phyloP scores from a whole-genome alignment of 2,797 vertebrate species.

The Setipinna tenuifilis region DNA sequence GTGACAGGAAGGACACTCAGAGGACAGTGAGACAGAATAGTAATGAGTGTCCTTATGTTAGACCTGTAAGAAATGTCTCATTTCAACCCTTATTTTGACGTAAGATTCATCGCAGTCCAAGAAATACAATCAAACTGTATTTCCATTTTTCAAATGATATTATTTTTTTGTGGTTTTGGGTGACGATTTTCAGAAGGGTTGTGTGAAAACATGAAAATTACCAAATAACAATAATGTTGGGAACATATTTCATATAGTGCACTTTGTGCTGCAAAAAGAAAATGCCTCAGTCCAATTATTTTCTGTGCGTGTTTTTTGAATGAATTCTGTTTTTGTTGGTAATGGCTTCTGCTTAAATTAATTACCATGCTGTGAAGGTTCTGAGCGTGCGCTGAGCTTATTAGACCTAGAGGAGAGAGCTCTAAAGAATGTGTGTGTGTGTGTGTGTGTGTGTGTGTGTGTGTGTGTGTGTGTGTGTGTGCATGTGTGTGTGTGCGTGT shows the following conservation, averaged over 20 bases:
- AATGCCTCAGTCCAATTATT: constrained; percentile 11
- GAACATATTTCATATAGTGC: not conserved
- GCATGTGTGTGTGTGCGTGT: too few species aligned
- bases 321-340: constrained; percentile 16
- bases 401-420: not conserved
- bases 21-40: not conserved
- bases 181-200: not conserved
- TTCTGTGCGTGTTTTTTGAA: not conserved
- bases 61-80: not conserved
- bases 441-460: too few species aligned
- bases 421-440: not conserved
- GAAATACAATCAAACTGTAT: too few species aligned
- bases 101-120: too few species aligned
- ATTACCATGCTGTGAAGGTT: not conserved
- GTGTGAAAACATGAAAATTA: not conserved
- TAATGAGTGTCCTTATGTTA: not conserved
- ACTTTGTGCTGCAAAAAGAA: not conserved
- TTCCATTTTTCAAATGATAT: too few species aligned
- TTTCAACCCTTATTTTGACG: not conserved
- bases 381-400: not conserved
- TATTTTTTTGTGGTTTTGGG: not conserved
- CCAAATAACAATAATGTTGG: not conserved
- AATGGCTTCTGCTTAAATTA: constrained; percentile 20
- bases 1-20: not conserved
- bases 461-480: too few species aligned